Evolutionary conservation across 23 tunicate genomes (phyloP).

Genomic region (Oikopleura vanhoeffeni): DNA sequence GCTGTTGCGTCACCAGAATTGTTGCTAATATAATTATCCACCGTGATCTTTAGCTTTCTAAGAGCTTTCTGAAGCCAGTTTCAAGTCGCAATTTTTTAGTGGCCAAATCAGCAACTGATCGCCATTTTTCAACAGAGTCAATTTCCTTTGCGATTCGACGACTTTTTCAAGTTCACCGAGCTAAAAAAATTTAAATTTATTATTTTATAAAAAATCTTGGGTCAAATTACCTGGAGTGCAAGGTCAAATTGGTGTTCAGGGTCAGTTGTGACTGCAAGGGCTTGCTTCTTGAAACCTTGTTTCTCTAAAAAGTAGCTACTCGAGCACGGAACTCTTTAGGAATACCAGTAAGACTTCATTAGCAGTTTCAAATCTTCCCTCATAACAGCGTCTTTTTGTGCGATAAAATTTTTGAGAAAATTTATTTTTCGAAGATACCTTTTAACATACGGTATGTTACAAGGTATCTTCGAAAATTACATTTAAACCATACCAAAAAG

Average conservation of each 20-base stretch:
- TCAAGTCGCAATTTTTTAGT: conserved; percentile 71
- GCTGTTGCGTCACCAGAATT: conserved; percentile 45
- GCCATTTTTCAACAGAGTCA: conserved; percentile 92
- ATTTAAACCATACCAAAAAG: too few species aligned
- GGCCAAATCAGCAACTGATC: conserved; percentile 83
- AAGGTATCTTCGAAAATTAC: too few species aligned
- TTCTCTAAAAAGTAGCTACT: conserved; percentile 83
- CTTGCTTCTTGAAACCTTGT: conserved; percentile 92
- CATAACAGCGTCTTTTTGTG: conserved; percentile 83
- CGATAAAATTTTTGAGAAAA: too few species aligned
- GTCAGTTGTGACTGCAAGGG: conserved; percentile 84
- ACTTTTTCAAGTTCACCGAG: conserved; percentile 63
- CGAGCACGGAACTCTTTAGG: conserved; percentile 74
- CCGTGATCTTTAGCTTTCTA: conserved; percentile 68
- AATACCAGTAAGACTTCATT: conserved; percentile 75
- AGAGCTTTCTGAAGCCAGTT: conserved; percentile 61
- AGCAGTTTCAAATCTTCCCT: conserved; percentile 76
- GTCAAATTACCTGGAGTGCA: conserved; percentile 22
- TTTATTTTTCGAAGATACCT: too few species aligned
- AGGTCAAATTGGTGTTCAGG: conserved; percentile 93
- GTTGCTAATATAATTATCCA: conserved; percentile 67
- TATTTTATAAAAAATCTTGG: not conserved
- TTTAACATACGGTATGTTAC: too few species aligned
- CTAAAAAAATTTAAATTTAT: not conserved
- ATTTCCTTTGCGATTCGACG: conserved; percentile 65